These are phyloP conservation scores for Gallinago stenura DNA, from an alignment of 2,797 vertebrate genomes.

Conservation along the genomic window DNA sequence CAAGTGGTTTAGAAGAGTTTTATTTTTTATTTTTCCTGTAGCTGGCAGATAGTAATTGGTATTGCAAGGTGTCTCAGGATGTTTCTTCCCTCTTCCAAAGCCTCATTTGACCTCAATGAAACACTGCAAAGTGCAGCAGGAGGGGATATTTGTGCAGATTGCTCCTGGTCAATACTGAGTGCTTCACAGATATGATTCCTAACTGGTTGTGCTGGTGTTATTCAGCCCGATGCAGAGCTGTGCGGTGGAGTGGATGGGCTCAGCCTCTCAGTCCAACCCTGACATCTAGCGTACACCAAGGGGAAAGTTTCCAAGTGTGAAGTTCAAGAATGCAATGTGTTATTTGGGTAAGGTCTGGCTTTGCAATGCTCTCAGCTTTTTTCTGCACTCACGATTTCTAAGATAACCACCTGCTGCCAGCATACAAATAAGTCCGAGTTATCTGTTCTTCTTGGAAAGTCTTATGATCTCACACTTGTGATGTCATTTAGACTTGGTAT, in stretches of 20 bases:
- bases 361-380: neutral
- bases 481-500: neutral
- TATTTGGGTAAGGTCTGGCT: neutral
- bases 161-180: neutral
- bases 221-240: neutral
- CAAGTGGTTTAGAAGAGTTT: neutral
- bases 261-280: neutral
- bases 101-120: neutral
- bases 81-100: neutral
- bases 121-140: neutral
- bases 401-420: neutral
- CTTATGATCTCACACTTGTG: neutral
- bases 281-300: slow-evolving; percentile 44
- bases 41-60: neutral
- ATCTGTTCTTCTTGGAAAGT: neutral
- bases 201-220: neutral
- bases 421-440: neutral
- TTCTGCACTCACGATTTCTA: neutral
- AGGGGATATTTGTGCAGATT: neutral
- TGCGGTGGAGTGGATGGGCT: neutral
- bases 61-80: neutral
- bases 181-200: neutral
- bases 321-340: neutral
- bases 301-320: neutral
- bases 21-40: neutral